A percentile compares a stretch with the other conserved stretches of the same genome.
Conservation (phyloP, 2,797 vertebrate genomes). For the Pitangus sulphuratus region DNA sequence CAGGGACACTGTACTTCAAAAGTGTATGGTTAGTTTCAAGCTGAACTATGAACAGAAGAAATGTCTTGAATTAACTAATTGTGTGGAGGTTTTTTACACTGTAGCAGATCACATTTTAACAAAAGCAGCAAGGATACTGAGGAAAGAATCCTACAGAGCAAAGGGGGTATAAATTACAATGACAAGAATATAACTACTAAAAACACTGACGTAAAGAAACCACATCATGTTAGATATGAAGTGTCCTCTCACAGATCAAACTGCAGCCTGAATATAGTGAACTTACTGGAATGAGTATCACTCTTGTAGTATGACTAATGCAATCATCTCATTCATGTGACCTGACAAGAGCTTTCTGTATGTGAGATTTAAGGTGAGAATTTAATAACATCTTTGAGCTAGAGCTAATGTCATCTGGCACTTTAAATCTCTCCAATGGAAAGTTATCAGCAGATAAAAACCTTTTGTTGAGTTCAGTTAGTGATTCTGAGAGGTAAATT, state of each 20-base stretch:
- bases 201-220: neutral
- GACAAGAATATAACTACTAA: neutral
- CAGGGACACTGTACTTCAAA: neutral
- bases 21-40: neutral
- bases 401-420: constrained; percentile 51
- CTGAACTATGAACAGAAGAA: neutral
- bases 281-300: constrained; percentile 8
- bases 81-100: neutral
- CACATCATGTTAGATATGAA: neutral
- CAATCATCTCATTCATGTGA: constrained; percentile 37
- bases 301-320: constrained; percentile 35
- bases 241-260: constrained; percentile 3
- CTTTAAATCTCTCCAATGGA: constrained; percentile 65
- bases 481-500: constrained; percentile 47
- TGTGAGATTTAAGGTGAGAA: constrained; percentile 59
- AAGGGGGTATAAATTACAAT: neutral
- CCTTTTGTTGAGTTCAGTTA: constrained; percentile 59
- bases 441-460: constrained; percentile 65
- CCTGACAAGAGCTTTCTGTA: constrained; percentile 59
- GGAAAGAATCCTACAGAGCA: neutral
- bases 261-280: constrained; percentile 13
- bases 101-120: neutral
- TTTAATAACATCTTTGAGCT: constrained; percentile 66
- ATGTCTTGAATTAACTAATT: neutral
- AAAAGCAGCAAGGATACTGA: neutral